Evolutionary conservation across 2,113 vertebrate species (phyloP), one percentile per base, ranked within the genome.

Genomic region (Eira barbara): DNA sequence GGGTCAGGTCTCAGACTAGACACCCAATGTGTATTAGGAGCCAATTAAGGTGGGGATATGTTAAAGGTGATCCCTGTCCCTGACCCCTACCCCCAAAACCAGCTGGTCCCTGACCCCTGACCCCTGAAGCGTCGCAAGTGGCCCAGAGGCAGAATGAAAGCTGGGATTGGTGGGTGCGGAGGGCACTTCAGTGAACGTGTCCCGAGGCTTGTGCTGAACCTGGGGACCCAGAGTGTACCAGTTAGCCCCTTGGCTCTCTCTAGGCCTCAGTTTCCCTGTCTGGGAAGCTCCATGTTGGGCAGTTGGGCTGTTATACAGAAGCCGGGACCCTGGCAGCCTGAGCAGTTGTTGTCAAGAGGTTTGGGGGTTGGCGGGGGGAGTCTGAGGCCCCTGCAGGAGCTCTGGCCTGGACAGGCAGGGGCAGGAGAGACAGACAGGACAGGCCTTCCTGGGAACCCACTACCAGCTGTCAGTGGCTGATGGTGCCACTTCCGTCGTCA

Each of bases 401-500:
- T 47, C 59, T 89, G 83, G 39, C 59, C 80, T 79, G 36, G 47
- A 18, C 2, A 13, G 23, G 20, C 23, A 12, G 0, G 36, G 12
- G 34, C 6, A 29, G 45, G 47, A 67, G 42, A 11, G 18, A 14
- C 39, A 45, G 55, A 52, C 21, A 71, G 15, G 14, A 80, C 49
- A 81, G 65, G 21, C 42, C 25, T 81, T 84, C 87, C 52, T 67
- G 39, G 49, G 67, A 74, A 67, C 13, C 14, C 14, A 9, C 39
- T 23, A 20, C 39, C 36, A 14, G 25, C 45, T 69, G 45, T 79
- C 49, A 27, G 61, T 29, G 39, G 76, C 52, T 20, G 6, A 63
- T 1, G 7, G 34, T 13, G n/a, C 34, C 36, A 31, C 63, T 13
- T 39, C n/a, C 0, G 0, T 23, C 0, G 9, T 59, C 25, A 34